A percentile compares a stretch with the other conserved stretches of the same genome.
Evolutionary conservation across 2,888 invertebrate species (phyloP).

Genomic region (Lasioglossum villosulum): DNA sequence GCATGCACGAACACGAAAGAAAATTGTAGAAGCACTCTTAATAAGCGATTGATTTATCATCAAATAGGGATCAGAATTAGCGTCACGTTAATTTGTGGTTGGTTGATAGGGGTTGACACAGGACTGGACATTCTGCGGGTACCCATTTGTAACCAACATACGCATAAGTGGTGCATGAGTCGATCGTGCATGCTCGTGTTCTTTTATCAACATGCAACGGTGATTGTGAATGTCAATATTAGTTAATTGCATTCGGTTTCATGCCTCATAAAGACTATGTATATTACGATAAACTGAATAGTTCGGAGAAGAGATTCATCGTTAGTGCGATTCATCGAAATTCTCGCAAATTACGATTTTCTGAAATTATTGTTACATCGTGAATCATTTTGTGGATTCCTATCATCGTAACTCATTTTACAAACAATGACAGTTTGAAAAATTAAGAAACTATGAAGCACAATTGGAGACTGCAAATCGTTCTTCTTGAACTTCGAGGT

Average conservation of each 20-base stretch:
- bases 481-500: neutral
- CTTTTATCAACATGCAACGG: neutral
- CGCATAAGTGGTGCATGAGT: conserved; percentile 9
- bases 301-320: neutral
- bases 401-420: neutral
- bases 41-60: neutral
- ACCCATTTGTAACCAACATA: conserved; percentile 49
- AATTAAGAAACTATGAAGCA: neutral
- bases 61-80: conserved; percentile 28
- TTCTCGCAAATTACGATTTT: neutral
- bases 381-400: neutral
- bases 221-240: neutral
- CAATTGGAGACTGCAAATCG: neutral
- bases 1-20: neutral
- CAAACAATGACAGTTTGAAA: neutral
- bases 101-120: conserved; percentile 51
- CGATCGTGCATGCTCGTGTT: conserved; percentile 18
- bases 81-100: conserved; percentile 36
- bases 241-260: neutral
- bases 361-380: neutral
- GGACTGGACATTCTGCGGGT: conserved; percentile 61
- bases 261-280: neutral
- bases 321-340: neutral
- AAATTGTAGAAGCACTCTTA: neutral
- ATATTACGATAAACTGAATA: neutral